Conservation (phyloP, 2,113 vertebrate species). For the Chaetops frenatus region DNA sequence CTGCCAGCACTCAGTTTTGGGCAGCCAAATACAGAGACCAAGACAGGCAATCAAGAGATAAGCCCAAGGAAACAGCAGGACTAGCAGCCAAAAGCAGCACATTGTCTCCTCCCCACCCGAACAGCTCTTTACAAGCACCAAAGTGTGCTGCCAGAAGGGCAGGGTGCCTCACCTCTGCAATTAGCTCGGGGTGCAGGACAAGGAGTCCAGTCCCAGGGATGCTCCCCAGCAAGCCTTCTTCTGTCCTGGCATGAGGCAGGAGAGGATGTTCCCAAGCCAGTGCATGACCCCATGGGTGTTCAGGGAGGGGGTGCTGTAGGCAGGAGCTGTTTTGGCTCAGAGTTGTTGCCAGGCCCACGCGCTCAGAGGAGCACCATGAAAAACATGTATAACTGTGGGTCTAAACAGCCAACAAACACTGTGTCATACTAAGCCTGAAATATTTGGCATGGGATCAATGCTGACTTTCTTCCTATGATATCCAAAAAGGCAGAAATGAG, state of each 20-base stretch:
- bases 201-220: not conserved
- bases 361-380: not conserved
- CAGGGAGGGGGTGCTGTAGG: not conserved
- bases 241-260: not conserved
- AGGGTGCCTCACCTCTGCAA: not conserved
- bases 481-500: not conserved
- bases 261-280: not conserved
- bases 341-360: not conserved
- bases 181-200: not conserved
- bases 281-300: fast-evolving
- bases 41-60: not conserved
- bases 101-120: not conserved
- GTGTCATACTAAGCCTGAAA: not conserved
- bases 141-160: not conserved
- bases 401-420: constrained; percentile 18
- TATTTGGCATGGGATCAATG: not conserved
- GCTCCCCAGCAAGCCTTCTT: not conserved
- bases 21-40: not conserved
- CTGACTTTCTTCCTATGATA: not conserved
- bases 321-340: not conserved
- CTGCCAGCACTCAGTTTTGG: not conserved
- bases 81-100: not conserved
- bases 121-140: not conserved
- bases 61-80: not conserved
- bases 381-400: not conserved